phyloP scores from a whole-genome alignment of 1,140 invertebrate genomes.

The Diploscapter pachys region DNA sequence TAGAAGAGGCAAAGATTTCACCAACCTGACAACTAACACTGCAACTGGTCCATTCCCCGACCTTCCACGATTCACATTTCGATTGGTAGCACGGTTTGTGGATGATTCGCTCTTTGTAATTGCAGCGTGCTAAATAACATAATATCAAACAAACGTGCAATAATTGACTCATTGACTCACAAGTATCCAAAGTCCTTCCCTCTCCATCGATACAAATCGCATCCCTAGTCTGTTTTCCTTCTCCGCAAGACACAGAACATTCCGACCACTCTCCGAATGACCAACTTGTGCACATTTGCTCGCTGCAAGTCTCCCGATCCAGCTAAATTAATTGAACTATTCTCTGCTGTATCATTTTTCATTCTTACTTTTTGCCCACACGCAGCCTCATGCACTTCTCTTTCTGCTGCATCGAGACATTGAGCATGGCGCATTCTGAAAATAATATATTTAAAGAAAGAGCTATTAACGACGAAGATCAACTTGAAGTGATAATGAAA shows the following conservation, averaged over 20 bases:
- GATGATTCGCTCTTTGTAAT: constrained; percentile 46
- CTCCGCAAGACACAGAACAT: constrained; percentile 71
- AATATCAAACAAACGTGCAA: too few relatives aligned
- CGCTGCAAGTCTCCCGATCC: constrained; percentile 51
- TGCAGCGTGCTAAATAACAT: constrained; percentile 21
- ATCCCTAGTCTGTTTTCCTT: constrained; percentile 67
- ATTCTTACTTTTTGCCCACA: background rate
- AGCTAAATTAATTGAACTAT: background rate
- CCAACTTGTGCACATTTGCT: constrained; percentile 53
- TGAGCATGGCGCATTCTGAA: constrained; percentile 65
- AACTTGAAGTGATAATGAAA: too few relatives aligned
- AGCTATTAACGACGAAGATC: too few relatives aligned
- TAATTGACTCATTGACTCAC: background rate
- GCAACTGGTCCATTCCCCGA: constrained; percentile 50
- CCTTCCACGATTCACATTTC: constrained; percentile 49
- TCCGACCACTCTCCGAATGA: constrained; percentile 60
- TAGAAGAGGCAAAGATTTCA: too few relatives aligned
- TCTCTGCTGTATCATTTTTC: constrained; percentile 4
- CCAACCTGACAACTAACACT: constrained; percentile 34
- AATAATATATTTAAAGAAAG: too few relatives aligned
- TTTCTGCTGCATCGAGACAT: constrained; percentile 64
- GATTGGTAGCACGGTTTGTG: constrained; percentile 46
- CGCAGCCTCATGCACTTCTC: constrained; percentile 43
- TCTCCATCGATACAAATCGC: constrained; percentile 65
- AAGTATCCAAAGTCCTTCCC: constrained; percentile 18